phyloP scores from a whole-genome alignment of 2,797 vertebrate genomes.

The Alectoris magna region DNA sequence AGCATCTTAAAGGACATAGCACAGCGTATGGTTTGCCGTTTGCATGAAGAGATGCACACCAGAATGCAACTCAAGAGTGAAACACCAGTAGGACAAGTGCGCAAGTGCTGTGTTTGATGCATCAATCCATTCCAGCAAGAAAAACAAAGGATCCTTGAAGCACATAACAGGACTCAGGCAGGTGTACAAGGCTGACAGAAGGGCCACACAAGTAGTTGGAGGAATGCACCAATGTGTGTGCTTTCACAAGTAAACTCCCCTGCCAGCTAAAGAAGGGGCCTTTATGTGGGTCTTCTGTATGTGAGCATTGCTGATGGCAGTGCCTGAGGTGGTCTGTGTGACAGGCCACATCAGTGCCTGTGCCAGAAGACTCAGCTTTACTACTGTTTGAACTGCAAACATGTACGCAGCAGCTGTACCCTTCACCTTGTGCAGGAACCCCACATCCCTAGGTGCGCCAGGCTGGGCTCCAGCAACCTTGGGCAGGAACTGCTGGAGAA shows the following conservation, averaged over 20 bases:
- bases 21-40: neutral
- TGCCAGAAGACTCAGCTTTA: neutral
- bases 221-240: neutral
- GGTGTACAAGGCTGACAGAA: neutral
- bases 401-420: rapidly evolving
- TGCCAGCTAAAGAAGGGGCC: neutral
- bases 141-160: neutral
- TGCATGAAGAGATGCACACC: neutral
- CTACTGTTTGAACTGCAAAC: neutral
- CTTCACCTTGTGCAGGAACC: neutral
- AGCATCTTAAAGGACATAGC: neutral
- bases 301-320: neutral
- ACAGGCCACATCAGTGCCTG: neutral
- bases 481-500: neutral
- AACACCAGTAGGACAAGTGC: rapidly evolving
- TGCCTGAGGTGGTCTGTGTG: neutral
- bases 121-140: neutral
- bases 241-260: neutral
- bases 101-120: rapidly evolving
- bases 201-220: rapidly evolving
- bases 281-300: rapidly evolving
- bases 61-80: rapidly evolving
- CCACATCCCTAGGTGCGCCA: neutral
- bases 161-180: rapidly evolving
- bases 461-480: neutral